phyloP scores from a whole-genome alignment of 2,113 vertebrate genomes.

The Cyanistes caeruleus region DNA sequence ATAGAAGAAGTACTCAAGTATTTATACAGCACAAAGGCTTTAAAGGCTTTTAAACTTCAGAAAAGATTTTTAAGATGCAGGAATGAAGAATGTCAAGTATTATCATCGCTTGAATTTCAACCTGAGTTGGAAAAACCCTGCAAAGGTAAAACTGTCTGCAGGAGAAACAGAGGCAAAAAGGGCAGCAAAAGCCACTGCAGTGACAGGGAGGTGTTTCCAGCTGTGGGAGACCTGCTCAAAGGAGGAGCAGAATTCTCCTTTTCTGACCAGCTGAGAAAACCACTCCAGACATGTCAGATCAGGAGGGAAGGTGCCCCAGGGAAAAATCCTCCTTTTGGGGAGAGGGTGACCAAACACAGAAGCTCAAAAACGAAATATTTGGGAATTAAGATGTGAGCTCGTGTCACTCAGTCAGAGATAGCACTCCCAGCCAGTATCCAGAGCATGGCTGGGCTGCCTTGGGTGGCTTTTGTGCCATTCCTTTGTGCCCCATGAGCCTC shows the following conservation, averaged over 20 bases:
- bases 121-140: not conserved
- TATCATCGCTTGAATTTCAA: not conserved
- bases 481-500: not conserved
- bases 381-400: not conserved
- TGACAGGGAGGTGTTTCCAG: not conserved
- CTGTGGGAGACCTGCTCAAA: not conserved
- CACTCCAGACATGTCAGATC: not conserved
- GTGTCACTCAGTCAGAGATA: not conserved
- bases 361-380: not conserved
- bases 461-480: not conserved
- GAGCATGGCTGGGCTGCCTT: not conserved
- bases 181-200: not conserved
- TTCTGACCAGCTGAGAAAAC: not conserved
- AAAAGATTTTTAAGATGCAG: not conserved
- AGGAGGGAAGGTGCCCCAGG: not conserved
- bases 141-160: not conserved
- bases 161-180: not conserved
- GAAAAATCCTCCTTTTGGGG: not conserved
- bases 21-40: not conserved
- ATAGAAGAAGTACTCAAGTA: not conserved
- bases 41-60: not conserved
- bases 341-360: not conserved
- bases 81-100: not conserved
- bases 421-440: not conserved
- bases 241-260: not conserved